A percentile compares a stretch with the other conserved stretches of the same genome.
Evolutionary conservation across 2,797 vertebrate genomes (phyloP).

Genomic region (Dermochelys coriacea): DNA sequence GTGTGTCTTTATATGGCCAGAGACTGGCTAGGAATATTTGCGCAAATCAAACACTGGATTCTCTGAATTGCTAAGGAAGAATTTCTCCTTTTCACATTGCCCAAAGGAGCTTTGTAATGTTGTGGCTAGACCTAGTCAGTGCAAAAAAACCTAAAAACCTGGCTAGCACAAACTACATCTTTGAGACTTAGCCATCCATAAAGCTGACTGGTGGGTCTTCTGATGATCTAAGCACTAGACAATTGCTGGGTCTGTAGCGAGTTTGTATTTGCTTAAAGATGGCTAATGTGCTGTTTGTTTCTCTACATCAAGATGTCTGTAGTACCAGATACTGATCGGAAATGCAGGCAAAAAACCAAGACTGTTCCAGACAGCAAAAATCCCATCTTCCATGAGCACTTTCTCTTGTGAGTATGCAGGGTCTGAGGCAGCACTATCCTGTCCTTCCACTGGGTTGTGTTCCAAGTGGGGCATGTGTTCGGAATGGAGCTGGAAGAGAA

Average conservation of each 20-base stretch:
- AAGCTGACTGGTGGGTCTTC: background rate
- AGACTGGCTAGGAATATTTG: background rate
- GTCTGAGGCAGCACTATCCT: background rate
- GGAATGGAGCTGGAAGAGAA: fast-evolving
- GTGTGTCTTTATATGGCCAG: background rate
- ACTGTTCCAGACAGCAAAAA: constrained; percentile 74
- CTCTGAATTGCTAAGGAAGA: background rate
- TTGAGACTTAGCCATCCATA: background rate
- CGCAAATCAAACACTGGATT: background rate
- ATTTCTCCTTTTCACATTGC: background rate
- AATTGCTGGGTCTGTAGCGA: background rate
- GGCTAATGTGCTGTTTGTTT: background rate
- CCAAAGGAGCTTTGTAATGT: fast-evolving
- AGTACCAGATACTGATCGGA: constrained; percentile 74
- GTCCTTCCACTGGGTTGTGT: fast-evolving
- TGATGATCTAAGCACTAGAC: fast-evolving
- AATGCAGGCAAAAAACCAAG: constrained; percentile 74
- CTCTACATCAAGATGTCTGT: constrained; percentile 73
- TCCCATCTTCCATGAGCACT: constrained; percentile 79
- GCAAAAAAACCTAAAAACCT: background rate
- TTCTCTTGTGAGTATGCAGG: constrained; percentile 80
- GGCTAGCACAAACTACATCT: fast-evolving
- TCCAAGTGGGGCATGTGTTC: background rate
- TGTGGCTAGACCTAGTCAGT: background rate
- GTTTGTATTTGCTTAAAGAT: background rate